Evolutionary conservation across 1,140 invertebrate genomes (phyloP).

Genomic region (Drosophila arawakana): DNA sequence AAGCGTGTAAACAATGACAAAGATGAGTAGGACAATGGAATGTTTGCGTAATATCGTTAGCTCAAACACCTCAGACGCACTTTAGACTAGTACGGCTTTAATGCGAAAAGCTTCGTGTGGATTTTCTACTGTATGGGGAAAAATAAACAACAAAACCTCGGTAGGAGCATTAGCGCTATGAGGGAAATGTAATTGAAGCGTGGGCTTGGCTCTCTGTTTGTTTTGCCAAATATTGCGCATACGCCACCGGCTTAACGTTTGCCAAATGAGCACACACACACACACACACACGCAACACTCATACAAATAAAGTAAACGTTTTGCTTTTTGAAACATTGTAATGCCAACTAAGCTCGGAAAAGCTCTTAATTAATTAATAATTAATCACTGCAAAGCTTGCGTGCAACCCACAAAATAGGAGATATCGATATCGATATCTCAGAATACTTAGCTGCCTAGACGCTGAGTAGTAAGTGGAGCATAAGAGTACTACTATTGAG

Average conservation of each 20-base stretch:
- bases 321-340: slow-evolving; percentile 8
- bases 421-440: slow-evolving; percentile 36
- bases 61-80: slow-evolving; percentile 30
- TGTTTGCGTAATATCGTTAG: slow-evolving; percentile 58
- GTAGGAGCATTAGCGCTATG: slow-evolving; percentile 18
- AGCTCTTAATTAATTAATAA: slow-evolving; percentile 80
- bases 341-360: slow-evolving; percentile 54
- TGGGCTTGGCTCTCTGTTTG: slow-evolving; percentile 25
- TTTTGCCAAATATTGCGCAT: slow-evolving; percentile 43
- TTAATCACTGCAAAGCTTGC: slow-evolving; percentile 62
- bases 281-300: too few species aligned
- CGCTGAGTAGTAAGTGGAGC: slow-evolving; percentile 11
- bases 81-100: slow-evolving; percentile 24
- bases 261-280: slow-evolving; percentile 18
- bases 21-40: slow-evolving; percentile 39
- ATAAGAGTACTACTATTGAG: slow-evolving; percentile 10
- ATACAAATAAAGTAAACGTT: not conserved
- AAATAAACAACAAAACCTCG: slow-evolving; percentile 18
- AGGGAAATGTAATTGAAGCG: slow-evolving; percentile 39
- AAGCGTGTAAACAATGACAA: slow-evolving; percentile 32
- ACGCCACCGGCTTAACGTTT: slow-evolving; percentile 39
- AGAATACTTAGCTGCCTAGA: slow-evolving; percentile 27
- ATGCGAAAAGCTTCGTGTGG: not conserved
- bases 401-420: slow-evolving; percentile 31
- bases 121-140: not conserved